phyloP scores from a whole-genome alignment of 92 coral and sea anemone genomes.

The Umimayanthus chanpuru region DNA sequence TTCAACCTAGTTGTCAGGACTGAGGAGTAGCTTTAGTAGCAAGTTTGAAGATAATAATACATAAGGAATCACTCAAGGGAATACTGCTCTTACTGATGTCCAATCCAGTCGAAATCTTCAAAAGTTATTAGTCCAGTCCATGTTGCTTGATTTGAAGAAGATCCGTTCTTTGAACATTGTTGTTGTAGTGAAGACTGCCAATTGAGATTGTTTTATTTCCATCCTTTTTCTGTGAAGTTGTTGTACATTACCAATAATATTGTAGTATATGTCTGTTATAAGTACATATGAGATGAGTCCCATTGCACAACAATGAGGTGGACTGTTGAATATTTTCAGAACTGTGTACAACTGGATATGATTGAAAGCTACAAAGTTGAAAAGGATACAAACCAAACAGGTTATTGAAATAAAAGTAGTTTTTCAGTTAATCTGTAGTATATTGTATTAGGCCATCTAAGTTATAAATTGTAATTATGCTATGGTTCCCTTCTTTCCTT shows the following conservation, averaged over 20 bases:
- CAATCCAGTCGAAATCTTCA: background rate
- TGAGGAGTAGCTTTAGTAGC: background rate
- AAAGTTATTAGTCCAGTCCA: conserved; percentile 4
- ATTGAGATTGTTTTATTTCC: conserved; percentile 5
- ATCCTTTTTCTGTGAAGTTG: conserved; percentile 6
- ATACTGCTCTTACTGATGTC: conserved; percentile 7
- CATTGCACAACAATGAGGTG: too few species aligned
- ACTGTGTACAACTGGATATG: too few species aligned
- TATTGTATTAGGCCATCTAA: background rate
- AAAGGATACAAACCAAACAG: too few species aligned
- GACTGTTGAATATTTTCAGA: too few species aligned
- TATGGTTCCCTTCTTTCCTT: background rate
- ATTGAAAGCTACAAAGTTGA: too few species aligned
- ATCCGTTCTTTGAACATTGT: background rate
- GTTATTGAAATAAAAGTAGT: background rate
- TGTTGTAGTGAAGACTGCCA: background rate
- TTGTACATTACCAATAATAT: background rate
- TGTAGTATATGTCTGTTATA: too few species aligned
- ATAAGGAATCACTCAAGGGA: too few species aligned
- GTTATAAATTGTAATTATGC: background rate
- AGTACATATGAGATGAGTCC: too few species aligned
- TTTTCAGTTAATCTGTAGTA: background rate
- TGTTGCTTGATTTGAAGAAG: background rate
- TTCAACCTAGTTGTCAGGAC: background rate
- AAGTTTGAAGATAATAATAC: conserved; percentile 3